phyloP scores from a whole-genome alignment of 92 coral and sea anemone species.

The Paramuricea clavata region DNA sequence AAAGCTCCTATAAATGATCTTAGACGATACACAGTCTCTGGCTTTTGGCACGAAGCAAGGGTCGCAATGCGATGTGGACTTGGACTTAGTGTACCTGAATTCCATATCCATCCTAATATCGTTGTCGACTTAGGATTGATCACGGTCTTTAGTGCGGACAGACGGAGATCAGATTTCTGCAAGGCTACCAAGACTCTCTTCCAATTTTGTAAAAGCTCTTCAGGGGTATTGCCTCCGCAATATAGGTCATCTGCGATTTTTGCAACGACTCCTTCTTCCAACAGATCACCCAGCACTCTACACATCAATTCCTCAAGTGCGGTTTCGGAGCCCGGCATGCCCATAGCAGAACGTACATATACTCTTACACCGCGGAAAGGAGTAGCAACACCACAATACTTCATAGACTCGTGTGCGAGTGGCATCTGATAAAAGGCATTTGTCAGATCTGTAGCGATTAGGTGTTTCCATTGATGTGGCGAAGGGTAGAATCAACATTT shows the following conservation, averaged over 20 bases:
- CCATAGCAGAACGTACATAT: constrained; percentile 45
- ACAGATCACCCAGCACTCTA: constrained; percentile 42
- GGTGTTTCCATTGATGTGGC: constrained; percentile 68
- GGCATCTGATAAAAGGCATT: constrained; percentile 33
- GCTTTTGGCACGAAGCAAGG: too few relatives aligned
- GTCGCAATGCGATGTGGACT: too few relatives aligned
- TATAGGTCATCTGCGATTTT: constrained; percentile 68
- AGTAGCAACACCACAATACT: constrained; percentile 56
- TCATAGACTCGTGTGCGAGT: constrained; percentile 17
- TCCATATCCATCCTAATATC: constrained; percentile 61
- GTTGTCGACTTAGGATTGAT: constrained; percentile 55
- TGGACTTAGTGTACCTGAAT: constrained; percentile 42
- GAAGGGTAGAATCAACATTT: constrained; percentile 69
- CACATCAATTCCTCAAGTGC: constrained; percentile 57
- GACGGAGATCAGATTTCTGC: constrained; percentile 74
- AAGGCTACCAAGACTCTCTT: too few relatives aligned
- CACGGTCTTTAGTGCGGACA: constrained; percentile 69
- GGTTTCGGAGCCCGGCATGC: constrained; percentile 59
- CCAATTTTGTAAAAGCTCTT: constrained; percentile 76
- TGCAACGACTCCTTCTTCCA: neutral
- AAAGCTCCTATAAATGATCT: constrained; percentile 8
- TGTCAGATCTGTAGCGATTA: constrained; percentile 46
- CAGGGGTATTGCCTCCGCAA: constrained; percentile 77
- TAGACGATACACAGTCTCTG: too few relatives aligned
- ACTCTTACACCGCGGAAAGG: constrained; percentile 52